Percentiles rank a stretch among this genome's conserved stretches.
Conservation (phyloP, 1,140 invertebrate species). For the Formica exsecta region DNA sequence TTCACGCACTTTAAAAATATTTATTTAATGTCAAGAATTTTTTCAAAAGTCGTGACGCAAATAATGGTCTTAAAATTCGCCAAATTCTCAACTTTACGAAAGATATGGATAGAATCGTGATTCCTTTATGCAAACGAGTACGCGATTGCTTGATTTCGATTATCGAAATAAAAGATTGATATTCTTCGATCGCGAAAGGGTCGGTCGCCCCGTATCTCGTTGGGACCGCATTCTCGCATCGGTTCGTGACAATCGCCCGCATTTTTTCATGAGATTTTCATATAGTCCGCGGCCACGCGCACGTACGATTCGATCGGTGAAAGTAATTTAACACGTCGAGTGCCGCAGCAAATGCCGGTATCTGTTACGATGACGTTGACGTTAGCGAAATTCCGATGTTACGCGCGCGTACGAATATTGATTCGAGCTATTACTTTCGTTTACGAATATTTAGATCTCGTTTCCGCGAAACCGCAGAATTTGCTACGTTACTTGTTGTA, state of each 20-base stretch:
- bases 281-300: conserved; percentile 1
- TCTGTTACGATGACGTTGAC: conserved; percentile 34
- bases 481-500: no score
- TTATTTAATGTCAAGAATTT: not conserved
- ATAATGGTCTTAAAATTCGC: not conserved
- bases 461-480: not conserved
- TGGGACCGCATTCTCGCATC: not conserved
- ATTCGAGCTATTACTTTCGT: not conserved
- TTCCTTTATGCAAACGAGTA: not conserved
- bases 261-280: conserved; percentile 40
- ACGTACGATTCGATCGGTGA: conserved; percentile 43
- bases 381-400: conserved; percentile 50
- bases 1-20: no score
- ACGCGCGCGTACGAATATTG: conserved; percentile 20
- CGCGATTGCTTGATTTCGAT: not conserved
- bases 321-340: conserved; percentile 46
- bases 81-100: not conserved
- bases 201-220: not conserved
- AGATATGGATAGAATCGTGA: not conserved
- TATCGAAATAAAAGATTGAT: not conserved
- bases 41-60: not conserved
- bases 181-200: not conserved
- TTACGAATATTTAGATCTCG: not conserved
- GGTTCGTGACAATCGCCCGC: conserved; percentile 24
- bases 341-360: conserved; percentile 25